Base-by-base conservation (phyloP, 2,888 invertebrate genomes). In the Acronicta alni region DNA sequence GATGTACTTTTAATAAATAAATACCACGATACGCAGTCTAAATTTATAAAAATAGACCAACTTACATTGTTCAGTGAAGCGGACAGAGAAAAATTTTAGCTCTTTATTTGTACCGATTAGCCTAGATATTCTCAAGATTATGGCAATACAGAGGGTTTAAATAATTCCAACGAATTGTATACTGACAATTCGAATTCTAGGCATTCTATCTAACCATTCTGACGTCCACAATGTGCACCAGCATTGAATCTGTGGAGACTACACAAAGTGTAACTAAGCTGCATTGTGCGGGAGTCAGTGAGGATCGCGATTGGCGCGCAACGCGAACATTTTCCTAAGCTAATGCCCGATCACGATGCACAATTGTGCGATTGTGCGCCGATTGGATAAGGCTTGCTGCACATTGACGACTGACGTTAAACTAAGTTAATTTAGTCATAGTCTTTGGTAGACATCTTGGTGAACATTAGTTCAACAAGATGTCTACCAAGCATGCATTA, bases 331-430 rank as follows among this genome's bases (percentile, higher is more conserved):
- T 75, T 77, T 70, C 72, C 67, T 72, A 80, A 77, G 75, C 75
- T 68, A 77, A 72, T 80, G 82, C 77, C 77, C 79, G 86, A 84
- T 85, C 80, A 83, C 79, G 80, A 76, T 70, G 79, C 80, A 80
- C 81, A 75, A 74, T 74, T 79, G 79, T 72, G 73, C 83, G 80
- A 81, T 82, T 83, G 82, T 81, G 72, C 77, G 73, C 72, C 68
- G 79, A 81, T 81, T 78, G 57, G 57, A 53, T 75, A 69, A 83
- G 71, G 82, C 66, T 16, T 44, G 44, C 51, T 57, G 3, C 42
- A 67, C 38, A 53, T 45, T 41, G 16, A 26, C 61, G 72, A 70
- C 30, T 66, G 35, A 8, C 17, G 3, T 3, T 14, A 10, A 38
- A 45, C 16, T 32, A 15, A 37, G 30, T 0, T 23, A 23, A 23